Evolutionary conservation across 1,140 invertebrate genomes (phyloP).

Genomic region (Nixonia krombeini): DNA sequence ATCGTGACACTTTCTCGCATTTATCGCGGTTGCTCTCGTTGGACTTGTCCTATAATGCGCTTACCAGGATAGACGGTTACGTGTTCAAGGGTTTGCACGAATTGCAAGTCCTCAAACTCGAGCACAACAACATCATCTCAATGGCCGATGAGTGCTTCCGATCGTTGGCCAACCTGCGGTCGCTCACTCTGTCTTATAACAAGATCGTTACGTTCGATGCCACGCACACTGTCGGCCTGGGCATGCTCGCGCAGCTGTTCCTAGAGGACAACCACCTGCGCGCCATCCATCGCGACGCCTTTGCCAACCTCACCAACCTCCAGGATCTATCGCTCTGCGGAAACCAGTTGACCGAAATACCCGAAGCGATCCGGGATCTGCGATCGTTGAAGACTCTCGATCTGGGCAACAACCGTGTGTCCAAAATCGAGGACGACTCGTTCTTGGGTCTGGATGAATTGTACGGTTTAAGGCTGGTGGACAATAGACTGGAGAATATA

Average conservation of each 20-base stretch:
- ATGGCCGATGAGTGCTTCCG: conserved; percentile 83
- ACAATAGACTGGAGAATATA: conserved; percentile 90
- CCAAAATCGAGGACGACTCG: conserved; percentile 82
- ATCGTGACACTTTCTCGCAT: conserved; percentile 82
- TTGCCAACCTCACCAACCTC: conserved; percentile 84
- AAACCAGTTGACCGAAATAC: conserved; percentile 85
- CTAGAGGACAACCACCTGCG: conserved; percentile 83
- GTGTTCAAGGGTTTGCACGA: conserved; percentile 83
- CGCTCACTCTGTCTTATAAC: conserved; percentile 82
- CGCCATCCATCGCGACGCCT: conserved; percentile 79
- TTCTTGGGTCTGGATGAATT: conserved; percentile 84
- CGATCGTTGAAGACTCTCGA: conserved; percentile 84
- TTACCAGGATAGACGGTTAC: conserved; percentile 79
- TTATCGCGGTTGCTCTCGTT: conserved; percentile 81
- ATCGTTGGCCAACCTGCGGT: conserved; percentile 82
- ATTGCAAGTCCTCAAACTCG: conserved; percentile 83
- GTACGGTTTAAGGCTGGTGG: conserved; percentile 87
- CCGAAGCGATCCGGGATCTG: conserved; percentile 82
- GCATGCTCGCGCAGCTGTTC: conserved; percentile 80
- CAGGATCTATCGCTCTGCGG: conserved; percentile 89
- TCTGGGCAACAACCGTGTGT: conserved; percentile 87
- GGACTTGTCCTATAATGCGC: conserved; percentile 82
- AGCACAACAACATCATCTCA: conserved; percentile 81
- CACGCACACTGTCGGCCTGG: conserved; percentile 80
- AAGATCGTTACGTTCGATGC: conserved; percentile 78